Evolutionary conservation across 2,113 vertebrate genomes (phyloP).

Genomic region (Mellivora capensis): DNA sequence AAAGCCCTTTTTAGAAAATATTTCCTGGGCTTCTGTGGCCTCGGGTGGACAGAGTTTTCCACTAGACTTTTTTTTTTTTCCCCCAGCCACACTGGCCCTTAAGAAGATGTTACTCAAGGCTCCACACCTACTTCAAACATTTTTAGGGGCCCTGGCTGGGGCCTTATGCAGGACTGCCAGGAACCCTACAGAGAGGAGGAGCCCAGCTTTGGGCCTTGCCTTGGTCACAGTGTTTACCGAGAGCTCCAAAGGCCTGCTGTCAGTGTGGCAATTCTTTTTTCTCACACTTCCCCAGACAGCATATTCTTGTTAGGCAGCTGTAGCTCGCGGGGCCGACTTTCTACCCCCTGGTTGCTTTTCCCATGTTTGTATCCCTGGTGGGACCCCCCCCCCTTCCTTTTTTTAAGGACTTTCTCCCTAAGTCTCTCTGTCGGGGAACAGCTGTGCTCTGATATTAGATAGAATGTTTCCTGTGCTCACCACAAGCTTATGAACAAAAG

Average conservation of each 20-base stretch:
- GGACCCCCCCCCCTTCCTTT: background rate
- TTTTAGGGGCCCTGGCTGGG: conserved; percentile 40
- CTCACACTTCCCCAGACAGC: conserved; percentile 9
- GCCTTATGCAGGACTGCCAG: background rate
- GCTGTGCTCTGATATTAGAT: conserved; percentile 73
- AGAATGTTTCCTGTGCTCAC: conserved; percentile 71
- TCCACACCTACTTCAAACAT: conserved; percentile 64
- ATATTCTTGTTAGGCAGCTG: conserved; percentile 40
- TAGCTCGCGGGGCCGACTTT: background rate
- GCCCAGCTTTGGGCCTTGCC: background rate
- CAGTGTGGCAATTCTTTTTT: background rate
- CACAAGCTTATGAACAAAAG: conserved; percentile 68
- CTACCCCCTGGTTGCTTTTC: background rate
- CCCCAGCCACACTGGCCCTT: conserved; percentile 47
- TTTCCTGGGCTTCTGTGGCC: conserved; percentile 52
- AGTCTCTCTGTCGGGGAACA: conserved; percentile 59
- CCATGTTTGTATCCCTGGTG: conserved; percentile 34
- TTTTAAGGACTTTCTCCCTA: conserved; percentile 25
- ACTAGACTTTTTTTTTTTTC: conserved; percentile 1
- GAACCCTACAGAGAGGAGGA: conserved; percentile 21
- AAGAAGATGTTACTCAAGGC: conserved; percentile 57
- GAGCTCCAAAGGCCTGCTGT: background rate
- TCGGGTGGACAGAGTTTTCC: conserved; percentile 64
- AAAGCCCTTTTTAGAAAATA: conserved; percentile 71
- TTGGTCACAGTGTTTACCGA: background rate